Base-by-base conservation (phyloP, 2,888 invertebrate genomes). In the Melipona bicolor region DNA sequence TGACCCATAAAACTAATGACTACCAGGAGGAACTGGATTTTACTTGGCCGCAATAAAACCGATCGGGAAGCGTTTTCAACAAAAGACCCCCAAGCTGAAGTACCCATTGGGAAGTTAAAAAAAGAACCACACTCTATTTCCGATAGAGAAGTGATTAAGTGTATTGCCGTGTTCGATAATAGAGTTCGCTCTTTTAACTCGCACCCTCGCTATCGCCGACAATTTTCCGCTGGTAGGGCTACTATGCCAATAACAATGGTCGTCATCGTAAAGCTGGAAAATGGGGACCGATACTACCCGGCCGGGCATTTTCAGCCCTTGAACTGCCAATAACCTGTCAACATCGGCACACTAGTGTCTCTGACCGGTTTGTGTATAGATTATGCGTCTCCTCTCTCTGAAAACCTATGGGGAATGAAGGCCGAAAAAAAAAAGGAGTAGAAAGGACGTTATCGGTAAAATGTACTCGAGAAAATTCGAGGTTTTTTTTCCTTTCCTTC, bases 251-350 rank as follows among this genome's bases (percentile, higher is more conserved):
- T 91, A 91, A 92, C 91, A 92, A 91, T 91, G 89, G 88, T 81
- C 90, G 90, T 92, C 91, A 90, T 92, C 92, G 90, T 92, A 92
- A 92, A 92, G 85, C 89, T 88, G 88, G 91, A 92, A 92, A 92
- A 92, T 90, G 88, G 90, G 87, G 87, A 88, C 87, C 86, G 89
- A 92, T 91, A 92, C 89, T 87, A 84, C 87, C 76, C n/a, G 86
- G 88, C 80, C 87, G 82, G 87, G 84, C 88, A 90, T 90, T 91
- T 91, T 90, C 90, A 88, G 88, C 81, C 88, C 84, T 87, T 88
- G 64, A 91, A 92, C 90, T 92, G 92, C 90, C 92, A 92, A 92
- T 92, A 92, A 89, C 90, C 85, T 91, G 91, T 92, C 90, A 89
- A 62, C 82, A 81, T 89, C 79, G 87, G 77, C 79, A 79, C 79